These are phyloP conservation scores for Drosophila trapezifrons DNA, from an alignment of 1,140 invertebrate species.

Conservation along the genomic window DNA sequence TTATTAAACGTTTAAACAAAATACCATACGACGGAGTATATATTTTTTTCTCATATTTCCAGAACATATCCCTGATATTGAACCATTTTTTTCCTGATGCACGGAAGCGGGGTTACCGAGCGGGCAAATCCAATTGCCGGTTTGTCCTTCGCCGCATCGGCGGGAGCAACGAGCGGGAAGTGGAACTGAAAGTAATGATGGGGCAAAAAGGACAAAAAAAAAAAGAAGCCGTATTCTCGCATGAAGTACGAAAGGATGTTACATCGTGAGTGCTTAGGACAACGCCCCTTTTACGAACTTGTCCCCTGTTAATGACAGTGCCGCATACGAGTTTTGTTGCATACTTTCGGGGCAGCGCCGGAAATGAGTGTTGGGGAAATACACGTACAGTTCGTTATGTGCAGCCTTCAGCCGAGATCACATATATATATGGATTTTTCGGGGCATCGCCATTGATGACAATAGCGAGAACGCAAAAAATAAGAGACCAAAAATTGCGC, in stretches of 20 bases:
- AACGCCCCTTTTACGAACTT: constrained; percentile 36
- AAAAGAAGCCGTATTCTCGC: constrained; percentile 1
- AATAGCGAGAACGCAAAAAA: constrained; percentile 46
- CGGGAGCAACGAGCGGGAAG: constrained; percentile 4
- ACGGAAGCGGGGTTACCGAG: neutral
- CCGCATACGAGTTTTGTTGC: constrained; percentile 50
- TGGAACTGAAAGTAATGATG: constrained; percentile 26
- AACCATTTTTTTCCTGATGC: constrained; percentile 5
- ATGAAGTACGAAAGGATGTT: constrained; percentile 48
- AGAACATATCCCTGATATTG: neutral
- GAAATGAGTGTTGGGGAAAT: constrained; percentile 57
- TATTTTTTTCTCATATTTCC: neutral
- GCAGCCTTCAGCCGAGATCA: constrained; percentile 21
- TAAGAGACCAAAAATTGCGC: constrained; percentile 32
- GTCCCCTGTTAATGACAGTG: constrained; percentile 57
- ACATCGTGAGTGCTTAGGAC: constrained; percentile 41
- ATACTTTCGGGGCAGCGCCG: constrained; percentile 47
- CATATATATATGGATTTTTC: constrained; percentile 2
- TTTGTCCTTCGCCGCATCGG: constrained; percentile 33
- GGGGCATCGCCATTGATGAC: constrained; percentile 30
- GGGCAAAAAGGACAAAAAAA: constrained; percentile 27
- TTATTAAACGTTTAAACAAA: too few species aligned
- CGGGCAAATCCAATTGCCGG: constrained; percentile 33
- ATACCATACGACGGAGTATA: too few species aligned
- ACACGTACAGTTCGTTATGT: constrained; percentile 25